A percentile compares a stretch with the other conserved stretches of the same genome.
Conservation (phyloP, 2,888 invertebrate species). For the Orthosia gothica region DNA sequence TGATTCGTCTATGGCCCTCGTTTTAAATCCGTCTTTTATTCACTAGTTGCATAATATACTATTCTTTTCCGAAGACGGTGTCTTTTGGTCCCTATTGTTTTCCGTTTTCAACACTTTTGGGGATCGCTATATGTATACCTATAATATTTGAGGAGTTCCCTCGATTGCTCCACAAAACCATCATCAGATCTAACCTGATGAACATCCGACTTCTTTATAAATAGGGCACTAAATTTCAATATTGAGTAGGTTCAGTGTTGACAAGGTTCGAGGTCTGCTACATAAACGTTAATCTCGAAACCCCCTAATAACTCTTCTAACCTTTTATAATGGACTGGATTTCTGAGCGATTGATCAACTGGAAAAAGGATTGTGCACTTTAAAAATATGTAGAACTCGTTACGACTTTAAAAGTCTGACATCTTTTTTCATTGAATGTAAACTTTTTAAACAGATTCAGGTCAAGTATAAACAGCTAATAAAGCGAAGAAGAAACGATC, state of each 20-base stretch:
- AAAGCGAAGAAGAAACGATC: slow-evolving; percentile 1
- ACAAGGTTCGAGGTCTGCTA: slow-evolving; percentile 31
- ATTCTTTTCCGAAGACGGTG: no score
- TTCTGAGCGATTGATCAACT: slow-evolving; percentile 62
- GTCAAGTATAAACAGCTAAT: slow-evolving; percentile 24
- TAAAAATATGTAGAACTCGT: slow-evolving; percentile 50
- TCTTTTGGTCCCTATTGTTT: no score
- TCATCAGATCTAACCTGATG: no score
- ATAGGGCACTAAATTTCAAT: no score
- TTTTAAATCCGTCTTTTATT: no score
- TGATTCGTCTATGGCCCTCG: no score
- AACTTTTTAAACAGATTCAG: slow-evolving; percentile 22
- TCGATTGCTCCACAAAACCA: no score
- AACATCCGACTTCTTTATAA: no score
- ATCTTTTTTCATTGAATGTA: slow-evolving; percentile 20
- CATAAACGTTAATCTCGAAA: slow-evolving; percentile 56
- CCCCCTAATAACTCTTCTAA: slow-evolving; percentile 64
- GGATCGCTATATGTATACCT: no score
- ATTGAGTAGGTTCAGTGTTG: slow-evolving; percentile 15
- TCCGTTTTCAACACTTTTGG: no score
- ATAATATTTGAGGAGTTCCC: no score
- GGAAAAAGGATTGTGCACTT: slow-evolving; percentile 59
- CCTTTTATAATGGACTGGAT: slow-evolving; percentile 64
- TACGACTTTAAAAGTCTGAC: slow-evolving; percentile 25
- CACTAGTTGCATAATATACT: no score